Conservation (phyloP, 2,888 invertebrate species). For the Smittia aterrima region DNA sequence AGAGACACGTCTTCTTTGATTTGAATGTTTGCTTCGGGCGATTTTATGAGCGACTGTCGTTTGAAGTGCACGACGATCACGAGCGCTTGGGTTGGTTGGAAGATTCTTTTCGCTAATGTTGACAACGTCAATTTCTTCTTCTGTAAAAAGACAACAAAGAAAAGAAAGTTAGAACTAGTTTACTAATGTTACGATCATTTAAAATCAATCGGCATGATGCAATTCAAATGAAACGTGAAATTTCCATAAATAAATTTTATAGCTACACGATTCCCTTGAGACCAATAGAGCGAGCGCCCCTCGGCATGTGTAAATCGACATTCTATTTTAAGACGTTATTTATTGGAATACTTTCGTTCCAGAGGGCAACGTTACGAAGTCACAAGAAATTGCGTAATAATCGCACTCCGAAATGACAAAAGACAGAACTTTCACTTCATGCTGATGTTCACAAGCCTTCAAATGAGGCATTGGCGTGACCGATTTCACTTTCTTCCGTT, state of each 20-base stretch:
- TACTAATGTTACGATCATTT: background rate
- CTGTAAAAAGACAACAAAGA: slow-evolving; percentile 59
- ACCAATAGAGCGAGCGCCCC: background rate
- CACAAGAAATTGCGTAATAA: background rate
- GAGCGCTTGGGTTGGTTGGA: slow-evolving; percentile 68
- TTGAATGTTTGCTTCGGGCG: slow-evolving; percentile 44
- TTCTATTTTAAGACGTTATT: background rate
- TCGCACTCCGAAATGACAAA: background rate
- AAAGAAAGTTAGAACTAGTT: background rate
- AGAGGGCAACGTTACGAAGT: background rate
- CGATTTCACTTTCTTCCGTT: slow-evolving; percentile 14
- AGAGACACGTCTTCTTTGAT: slow-evolving; percentile 44
- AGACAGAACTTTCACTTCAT: background rate
- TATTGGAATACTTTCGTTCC: too few species aligned
- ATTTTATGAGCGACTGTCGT: slow-evolving; percentile 62
- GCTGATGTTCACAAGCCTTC: slow-evolving; percentile 13
- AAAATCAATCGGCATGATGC: background rate
- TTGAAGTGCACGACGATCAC: slow-evolving; percentile 66
- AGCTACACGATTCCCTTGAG: background rate
- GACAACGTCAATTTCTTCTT: slow-evolving; percentile 84
- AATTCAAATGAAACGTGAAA: background rate
- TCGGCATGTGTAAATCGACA: slow-evolving; percentile 1
- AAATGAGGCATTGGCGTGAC: slow-evolving; percentile 30
- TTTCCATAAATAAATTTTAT: background rate
- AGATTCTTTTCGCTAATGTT: slow-evolving; percentile 63